phyloP scores from a whole-genome alignment of 2,113 vertebrate species.

The Talpa occidentalis region DNA sequence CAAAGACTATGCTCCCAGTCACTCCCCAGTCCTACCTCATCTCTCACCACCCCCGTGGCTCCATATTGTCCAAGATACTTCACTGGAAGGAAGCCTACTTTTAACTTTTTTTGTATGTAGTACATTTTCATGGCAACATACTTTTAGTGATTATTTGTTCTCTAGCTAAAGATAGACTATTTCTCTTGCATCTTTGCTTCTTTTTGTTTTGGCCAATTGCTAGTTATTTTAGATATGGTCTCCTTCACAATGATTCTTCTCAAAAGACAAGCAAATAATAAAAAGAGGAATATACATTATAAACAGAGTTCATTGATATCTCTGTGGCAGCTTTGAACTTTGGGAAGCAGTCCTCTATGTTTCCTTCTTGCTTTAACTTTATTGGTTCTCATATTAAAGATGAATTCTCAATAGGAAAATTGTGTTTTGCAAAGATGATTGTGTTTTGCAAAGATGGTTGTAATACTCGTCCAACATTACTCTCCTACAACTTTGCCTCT shows the following conservation, averaged over 20 bases:
- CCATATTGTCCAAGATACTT: not conserved
- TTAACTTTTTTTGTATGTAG: not conserved
- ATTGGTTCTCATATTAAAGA: not conserved
- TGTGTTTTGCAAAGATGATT: not conserved
- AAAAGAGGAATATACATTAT: not conserved
- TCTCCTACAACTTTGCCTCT: not conserved
- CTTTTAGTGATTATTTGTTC: not conserved
- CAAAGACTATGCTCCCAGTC: not conserved
- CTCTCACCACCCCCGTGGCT: not conserved
- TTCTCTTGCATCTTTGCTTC: not conserved
- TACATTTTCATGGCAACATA: not conserved
- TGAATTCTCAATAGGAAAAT: not conserved
- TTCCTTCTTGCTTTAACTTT: not conserved
- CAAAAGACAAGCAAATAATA: conserved; percentile 10
- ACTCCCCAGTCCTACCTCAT: not conserved
- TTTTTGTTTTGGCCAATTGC: not conserved
- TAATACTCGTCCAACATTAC: not conserved
- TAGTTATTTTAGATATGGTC: not conserved
- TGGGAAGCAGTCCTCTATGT: not conserved
- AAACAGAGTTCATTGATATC: not conserved
- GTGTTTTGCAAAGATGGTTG: not conserved
- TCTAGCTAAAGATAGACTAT: not conserved
- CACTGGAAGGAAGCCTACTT: not conserved
- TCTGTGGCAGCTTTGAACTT: not conserved
- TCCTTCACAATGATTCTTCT: conserved; percentile 3